Base-by-base conservation (phyloP, 1,140 invertebrate genomes). In the Macrobrachium nipponense region DNA sequence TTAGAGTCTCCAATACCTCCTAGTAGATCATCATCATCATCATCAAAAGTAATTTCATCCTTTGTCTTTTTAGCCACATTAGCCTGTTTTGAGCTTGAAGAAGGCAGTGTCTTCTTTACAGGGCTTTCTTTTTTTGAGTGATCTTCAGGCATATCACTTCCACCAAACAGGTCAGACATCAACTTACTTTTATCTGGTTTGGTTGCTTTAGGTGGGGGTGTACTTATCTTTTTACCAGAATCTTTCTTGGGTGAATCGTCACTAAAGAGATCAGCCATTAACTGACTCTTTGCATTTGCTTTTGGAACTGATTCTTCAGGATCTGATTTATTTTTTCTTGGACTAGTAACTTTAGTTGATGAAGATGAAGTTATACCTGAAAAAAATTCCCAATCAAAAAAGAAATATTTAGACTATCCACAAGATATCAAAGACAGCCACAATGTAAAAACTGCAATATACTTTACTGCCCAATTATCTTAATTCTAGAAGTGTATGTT, bases 21-120 rank as follows among this genome's bases (percentile, higher is more conserved):
- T 6, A 86, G 68, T n/a, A 86, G 58, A n/a, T 86, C 83, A 80
- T 68, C 82, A 80, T 80, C 82, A 80, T 80, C 83, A 80, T 86
- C 83, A 73, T 80, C 83, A 75, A 86, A 86, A 12, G 68, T 75
- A 4, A 73, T 17, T n/a, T 86, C 68, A 62, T 86, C 83, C 70
- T 78, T 80, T 20, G 17, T 59, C 36, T 73, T 79, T 62, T 44
- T 60, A 15, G 7, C 59, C 43, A 43, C 51, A 12, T 7, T 70
- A 70, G 5, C 36, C 66, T 70, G 66, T 23, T 36, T 70, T n/a
- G 8, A 27, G 20, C 8, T 17, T 66, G 64, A 66, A 8, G 18
- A n/a, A 66, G 18, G 8, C 15, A 17, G 5, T 2, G 18, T 8
- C 15, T 66, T 66, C 8, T 66, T 66, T 51, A 10, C 8, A 4